A percentile compares a stretch with the other conserved stretches of the same genome.
These are phyloP conservation scores for Ictidomys tridecemlineatus DNA, from an alignment of 2,113 vertebrate species.

Conservation along the genomic window DNA sequence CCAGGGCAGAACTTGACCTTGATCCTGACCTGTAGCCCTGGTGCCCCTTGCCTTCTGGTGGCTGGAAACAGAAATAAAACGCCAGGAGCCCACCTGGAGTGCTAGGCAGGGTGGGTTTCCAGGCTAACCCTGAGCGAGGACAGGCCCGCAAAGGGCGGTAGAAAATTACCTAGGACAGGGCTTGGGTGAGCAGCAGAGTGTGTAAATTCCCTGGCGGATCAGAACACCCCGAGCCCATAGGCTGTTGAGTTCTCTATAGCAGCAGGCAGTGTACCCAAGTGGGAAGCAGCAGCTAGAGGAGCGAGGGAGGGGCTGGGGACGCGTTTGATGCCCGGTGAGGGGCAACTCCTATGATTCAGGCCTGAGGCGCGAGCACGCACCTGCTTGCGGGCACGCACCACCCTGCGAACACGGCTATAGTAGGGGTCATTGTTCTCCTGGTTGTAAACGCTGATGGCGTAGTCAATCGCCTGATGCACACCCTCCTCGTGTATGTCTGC, in stretches of 20 bases:
- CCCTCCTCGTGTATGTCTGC: background rate
- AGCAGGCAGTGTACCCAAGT: background rate
- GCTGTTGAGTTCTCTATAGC: background rate
- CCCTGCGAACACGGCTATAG: constrained; percentile 70
- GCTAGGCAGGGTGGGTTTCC: background rate
- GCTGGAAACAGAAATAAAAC: background rate
- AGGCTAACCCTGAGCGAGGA: fast-evolving
- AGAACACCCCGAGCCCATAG: background rate
- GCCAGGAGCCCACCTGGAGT: fast-evolving
- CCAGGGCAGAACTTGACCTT: background rate
- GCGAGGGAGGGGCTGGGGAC: too few species aligned
- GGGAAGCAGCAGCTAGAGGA: background rate
- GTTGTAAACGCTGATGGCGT: constrained; percentile 91
- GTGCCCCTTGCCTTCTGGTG: background rate
- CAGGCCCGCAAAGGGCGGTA: background rate
- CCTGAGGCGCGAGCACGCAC: constrained; percentile 80
- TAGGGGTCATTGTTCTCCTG: constrained; percentile 86
- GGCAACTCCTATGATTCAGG: background rate
- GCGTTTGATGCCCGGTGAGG: fast-evolving
- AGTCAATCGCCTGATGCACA: constrained; percentile 83
- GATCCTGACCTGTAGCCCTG: background rate
- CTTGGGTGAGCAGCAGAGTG: background rate
- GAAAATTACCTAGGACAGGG: background rate
- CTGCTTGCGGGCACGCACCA: constrained; percentile 87
- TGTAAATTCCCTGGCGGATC: background rate